Evolutionary conservation across 2,113 vertebrate species (phyloP), one percentile per base, ranked within the genome.

Genomic region (Pogona vitticeps): DNA sequence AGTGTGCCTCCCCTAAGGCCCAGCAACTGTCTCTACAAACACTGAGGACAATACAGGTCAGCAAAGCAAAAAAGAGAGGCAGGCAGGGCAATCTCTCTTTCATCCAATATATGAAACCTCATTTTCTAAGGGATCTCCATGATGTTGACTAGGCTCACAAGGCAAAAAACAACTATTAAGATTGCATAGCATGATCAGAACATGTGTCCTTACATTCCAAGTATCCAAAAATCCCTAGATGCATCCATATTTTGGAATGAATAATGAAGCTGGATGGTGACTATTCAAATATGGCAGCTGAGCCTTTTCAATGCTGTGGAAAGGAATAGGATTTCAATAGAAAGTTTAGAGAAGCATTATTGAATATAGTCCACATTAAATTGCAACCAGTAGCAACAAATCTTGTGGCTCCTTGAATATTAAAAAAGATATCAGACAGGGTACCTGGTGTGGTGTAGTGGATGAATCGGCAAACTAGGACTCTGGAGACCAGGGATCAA

Each of bases 11-110:
- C n/a, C 94, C 97, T 0, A 94, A 88, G 63, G 95, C 94, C 73
- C 97, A 97, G 91, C 97, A 96, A 72, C 93, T 97, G 76, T 92
- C 97, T 56, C 95, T 98, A 80, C 96, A 95, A 90, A 96, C 94
- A 0, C 95, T 98, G 10, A 76, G 77, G 77, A 85, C 63, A 56
- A 87, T 96, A 21, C 97, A 98, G 97, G 97, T 98, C 67, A 95
- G 94, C 33, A 20, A 38, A 0, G 31, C 0, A n/a, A 36, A 3
- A 1, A 0, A 5, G 2, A 0, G 0, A 21, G 56, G 20, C 2
- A 0, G 0, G 38, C 1, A 20, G 23, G 21, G 7, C 13, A 78
- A 18, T 28, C 33, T 79, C 21, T 13, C 3, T 70, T 79, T 71
- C 67, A 0, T 0, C 1, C 0, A 38, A 28, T 10, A 4, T 40